Base-by-base conservation (phyloP, 2,888 invertebrate species). In the Limnephilus marmoratus region DNA sequence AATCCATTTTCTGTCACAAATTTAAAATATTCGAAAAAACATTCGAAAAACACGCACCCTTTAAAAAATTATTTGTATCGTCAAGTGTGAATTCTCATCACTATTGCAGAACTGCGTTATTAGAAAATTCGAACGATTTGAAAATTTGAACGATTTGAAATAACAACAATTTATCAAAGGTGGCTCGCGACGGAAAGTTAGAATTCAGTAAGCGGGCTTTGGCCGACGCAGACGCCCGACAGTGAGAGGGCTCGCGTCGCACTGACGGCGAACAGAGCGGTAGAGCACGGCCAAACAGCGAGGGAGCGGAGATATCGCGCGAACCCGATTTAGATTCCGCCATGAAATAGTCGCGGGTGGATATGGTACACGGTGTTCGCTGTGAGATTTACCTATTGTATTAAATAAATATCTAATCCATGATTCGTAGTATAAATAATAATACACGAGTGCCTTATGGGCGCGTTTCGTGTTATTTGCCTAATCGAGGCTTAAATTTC, bases 251-350 rank as follows among this genome's bases (percentile, higher is more conserved):
- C 81, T 91, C 88, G 88, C 92, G 83, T 53, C 92, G 92, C 87
- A 93, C 93, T 93, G 92, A 90, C n/a, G 85, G 88, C 91, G 68
- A 68, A n/a, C 68, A 68, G 68, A 68, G 24, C 68, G 24, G 53
- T 15, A 53, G 18, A 24, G 68, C 9, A n/a, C 68, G n/a, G 68
- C 68, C 68, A 68, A 68, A 68, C 37, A 68, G 81, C 80, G 92
- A 85, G 90, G 90, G 86, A 82, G 91, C 49, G 90, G 86, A 88
- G 90, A 90, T 90, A 90, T 45, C 90, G 90, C 82, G 83, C 91
- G 91, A 87, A 68, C 91, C 91, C 91, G 91, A 91, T 91, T 86
- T 92, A 91, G 91, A 86, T 89, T 91, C 87, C 37, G 91, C 86
- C 91, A 89, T 90, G 83, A 85, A 90, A 90, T 49, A 85, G 87